Conservation (phyloP, 2,797 vertebrate species). For the Thripadectes ignobilis region DNA sequence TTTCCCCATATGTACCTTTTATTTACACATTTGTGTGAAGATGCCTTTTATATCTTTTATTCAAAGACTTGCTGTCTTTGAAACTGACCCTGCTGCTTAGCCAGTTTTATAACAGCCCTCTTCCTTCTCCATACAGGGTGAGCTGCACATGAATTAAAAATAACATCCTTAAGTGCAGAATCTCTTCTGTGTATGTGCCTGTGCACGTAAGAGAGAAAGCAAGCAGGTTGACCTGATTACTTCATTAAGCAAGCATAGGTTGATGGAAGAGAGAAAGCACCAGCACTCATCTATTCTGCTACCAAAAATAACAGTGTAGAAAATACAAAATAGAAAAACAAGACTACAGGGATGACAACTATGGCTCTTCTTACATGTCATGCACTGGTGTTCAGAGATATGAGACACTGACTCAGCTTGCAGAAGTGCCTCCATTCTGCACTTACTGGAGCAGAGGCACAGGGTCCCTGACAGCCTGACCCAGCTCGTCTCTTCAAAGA, state of each 20-base stretch:
- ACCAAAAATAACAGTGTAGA: neutral
- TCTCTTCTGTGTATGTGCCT: neutral
- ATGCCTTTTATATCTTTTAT: neutral
- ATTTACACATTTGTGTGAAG: neutral
- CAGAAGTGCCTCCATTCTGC: neutral
- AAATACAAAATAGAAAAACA: neutral
- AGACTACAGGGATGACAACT: neutral
- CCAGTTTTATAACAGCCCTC: neutral
- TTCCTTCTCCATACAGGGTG: neutral
- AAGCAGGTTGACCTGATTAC: constrained; percentile 9
- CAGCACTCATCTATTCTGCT: neutral
- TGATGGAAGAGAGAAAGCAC: neutral
- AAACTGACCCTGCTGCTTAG: neutral
- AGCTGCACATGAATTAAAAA: constrained; percentile 50
- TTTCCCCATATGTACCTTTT: neutral
- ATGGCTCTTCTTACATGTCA: neutral
- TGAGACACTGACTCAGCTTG: neutral
- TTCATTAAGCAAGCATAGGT: neutral
- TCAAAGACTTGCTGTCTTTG: neutral
- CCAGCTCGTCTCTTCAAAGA: neutral
- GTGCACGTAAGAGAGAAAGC: neutral
- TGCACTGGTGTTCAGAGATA: neutral
- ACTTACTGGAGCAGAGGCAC: neutral
- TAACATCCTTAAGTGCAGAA: constrained; percentile 22
- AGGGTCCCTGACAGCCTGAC: neutral